A percentile compares a stretch with the other conserved stretches of the same genome.
These are phyloP conservation scores for Gandaritis pyraliata DNA, from an alignment of 2,888 invertebrate genomes.

Conservation along the genomic window DNA sequence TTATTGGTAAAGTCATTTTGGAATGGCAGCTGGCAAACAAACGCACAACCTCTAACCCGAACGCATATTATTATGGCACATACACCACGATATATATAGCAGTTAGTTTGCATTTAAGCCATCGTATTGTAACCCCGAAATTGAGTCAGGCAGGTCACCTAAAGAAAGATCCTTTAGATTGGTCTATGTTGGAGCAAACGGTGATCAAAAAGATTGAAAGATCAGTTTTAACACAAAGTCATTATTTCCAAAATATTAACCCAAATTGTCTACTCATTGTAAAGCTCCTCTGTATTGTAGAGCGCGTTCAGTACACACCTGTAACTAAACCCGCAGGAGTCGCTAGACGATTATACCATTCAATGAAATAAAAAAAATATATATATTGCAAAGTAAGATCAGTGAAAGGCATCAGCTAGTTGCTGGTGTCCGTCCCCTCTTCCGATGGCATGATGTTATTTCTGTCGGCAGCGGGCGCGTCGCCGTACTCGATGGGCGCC, in stretches of 20 bases:
- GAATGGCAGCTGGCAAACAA: neutral
- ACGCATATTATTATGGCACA: neutral
- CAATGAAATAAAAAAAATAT: no score
- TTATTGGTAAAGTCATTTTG: constrained; percentile 1
- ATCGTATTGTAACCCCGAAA: neutral
- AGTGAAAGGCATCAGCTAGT: constrained; percentile 18
- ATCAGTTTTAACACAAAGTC: no score
- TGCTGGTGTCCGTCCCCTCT: neutral
- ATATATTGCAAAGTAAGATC: constrained; percentile 13
- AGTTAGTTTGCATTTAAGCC: neutral
- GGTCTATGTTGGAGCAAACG: no score
- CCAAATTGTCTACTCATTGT: no score
- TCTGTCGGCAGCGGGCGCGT: constrained; percentile 87
- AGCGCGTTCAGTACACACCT: no score
- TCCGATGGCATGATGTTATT: constrained; percentile 22
- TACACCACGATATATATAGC: neutral
- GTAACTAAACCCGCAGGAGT: no score
- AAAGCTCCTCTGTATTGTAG: no score
- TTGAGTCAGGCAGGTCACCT: no score
- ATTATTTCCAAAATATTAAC: no score
- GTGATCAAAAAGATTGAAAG: no score
- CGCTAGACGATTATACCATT: no score
- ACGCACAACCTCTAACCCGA: neutral
- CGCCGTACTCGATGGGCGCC: constrained; percentile 94
- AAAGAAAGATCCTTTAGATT: no score